Conservation (phyloP, 2,888 invertebrate genomes). For the Cheilosia scutellata region DNA sequence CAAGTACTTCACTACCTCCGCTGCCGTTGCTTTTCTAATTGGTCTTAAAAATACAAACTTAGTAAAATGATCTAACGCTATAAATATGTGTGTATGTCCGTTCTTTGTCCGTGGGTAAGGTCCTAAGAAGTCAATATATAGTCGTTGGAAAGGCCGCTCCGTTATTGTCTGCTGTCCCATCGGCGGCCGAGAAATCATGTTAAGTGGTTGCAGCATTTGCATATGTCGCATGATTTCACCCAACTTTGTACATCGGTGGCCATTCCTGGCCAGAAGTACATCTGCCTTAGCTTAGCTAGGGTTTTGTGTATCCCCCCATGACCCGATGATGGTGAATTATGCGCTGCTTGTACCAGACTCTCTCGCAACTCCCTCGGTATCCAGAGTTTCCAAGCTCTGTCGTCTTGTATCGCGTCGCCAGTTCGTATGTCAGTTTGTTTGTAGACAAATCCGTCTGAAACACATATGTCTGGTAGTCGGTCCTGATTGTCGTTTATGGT, state of each 20-base stretch:
- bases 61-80: conserved; percentile 41
- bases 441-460: background rate
- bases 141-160: conserved; percentile 38
- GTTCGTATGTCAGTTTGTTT: background rate
- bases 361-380: background rate
- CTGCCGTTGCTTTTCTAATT: background rate
- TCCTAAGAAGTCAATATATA: conserved; percentile 58
- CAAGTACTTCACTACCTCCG: too few relatives aligned
- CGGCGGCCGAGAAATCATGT: conserved; percentile 3
- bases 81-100: conserved; percentile 41
- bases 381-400: conserved; percentile 2
- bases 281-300: too few relatives aligned
- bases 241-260: background rate
- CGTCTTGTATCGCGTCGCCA: background rate
- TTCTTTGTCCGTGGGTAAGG: conserved; percentile 45
- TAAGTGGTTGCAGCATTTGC: background rate
- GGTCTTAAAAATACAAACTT: background rate
- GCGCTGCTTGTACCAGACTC: background rate
- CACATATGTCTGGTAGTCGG: background rate
- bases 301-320: background rate
- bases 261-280: background rate
- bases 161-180: conserved; percentile 23
- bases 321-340: background rate
- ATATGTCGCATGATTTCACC: background rate
- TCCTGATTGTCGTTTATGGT: background rate